Base-by-base conservation (phyloP, 1,140 invertebrate species). In the Diuraphis noxia region DNA sequence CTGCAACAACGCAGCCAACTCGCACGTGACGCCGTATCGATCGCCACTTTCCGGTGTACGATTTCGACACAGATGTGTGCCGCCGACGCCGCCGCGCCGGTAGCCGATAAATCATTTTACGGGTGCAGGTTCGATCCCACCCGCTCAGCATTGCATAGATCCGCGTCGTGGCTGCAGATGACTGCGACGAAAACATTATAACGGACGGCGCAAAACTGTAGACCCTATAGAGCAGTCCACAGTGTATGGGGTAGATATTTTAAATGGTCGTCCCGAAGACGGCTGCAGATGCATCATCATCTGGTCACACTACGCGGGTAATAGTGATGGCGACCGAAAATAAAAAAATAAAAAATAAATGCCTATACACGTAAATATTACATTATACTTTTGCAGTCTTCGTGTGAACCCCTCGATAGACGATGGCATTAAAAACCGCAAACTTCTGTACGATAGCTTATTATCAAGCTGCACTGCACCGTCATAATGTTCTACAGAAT, bases 51-150 rank as follows among this genome's bases (percentile, higher is more conserved):
- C 85, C 46, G 46, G 46, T 86, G 85, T 52, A 86, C 46, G 85
- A 86, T 86, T 86, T 34, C 46, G 46, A 46, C 34, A 36, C 85
- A 49, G 43, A 52, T 86, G 85, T 49, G 84, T 25, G 82, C 9
- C 9, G 36, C 17, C 36, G n/a, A n/a, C n/a, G n/a, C n/a, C n/a
- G n/a, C n/a, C n/a, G n/a, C n/a, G 19, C 21, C 17, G 36, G 21
- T 25, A 82, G 13, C 84, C 46, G 43, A 86, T 86, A 86, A 86
- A 86, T 86, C 85, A 86, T 34, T 86, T 86, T 86, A 25, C 85
- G 85, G 46, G 56, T n/a, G 46, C 46, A 49, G 30, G 85, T 86
- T 86, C 43, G 85, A 86, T 86, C 85, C 34, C 85, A 23, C 41
- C 56, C 4, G 81, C 81, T 10, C 36, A 23, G 46, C 4, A 5